A percentile compares a stretch with the other conserved stretches of the same genome.
Evolutionary conservation across 1,140 invertebrate genomes (phyloP).

Genomic region (Anoplolepis gracilipes): DNA sequence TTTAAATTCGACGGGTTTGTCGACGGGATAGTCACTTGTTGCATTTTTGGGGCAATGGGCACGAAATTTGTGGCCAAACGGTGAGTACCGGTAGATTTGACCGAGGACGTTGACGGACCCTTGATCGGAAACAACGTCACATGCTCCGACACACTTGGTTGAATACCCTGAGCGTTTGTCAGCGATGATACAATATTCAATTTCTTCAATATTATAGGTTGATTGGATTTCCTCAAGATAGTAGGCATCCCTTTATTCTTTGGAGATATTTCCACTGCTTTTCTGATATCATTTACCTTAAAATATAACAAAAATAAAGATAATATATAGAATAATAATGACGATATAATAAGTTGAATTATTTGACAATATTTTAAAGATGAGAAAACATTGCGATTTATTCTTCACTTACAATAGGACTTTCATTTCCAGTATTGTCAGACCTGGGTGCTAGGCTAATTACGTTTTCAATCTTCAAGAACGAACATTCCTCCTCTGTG

Average conservation of each 20-base stretch:
- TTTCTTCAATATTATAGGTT: conserved; percentile 79
- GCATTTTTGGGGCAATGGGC: conserved; percentile 40
- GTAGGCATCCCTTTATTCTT: conserved; percentile 76
- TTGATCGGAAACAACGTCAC: conserved; percentile 77
- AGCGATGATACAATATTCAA: conserved; percentile 45
- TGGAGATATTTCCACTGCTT: conserved; percentile 77
- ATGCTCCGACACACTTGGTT: conserved; percentile 66
- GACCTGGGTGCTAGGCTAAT: conserved; percentile 79
- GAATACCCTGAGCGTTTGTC: conserved; percentile 57
- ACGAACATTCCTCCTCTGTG: conserved; percentile 75
- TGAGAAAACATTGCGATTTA: neutral
- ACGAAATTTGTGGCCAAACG: conserved; percentile 22
- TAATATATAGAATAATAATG: too few relatives aligned
- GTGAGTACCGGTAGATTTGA: neutral
- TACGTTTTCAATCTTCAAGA: conserved; percentile 83
- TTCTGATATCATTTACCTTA: conserved; percentile 79
- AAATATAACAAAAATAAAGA: conserved; percentile 9
- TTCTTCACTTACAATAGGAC: conserved; percentile 66
- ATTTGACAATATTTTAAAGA: neutral
- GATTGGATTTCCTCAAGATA: conserved; percentile 76
- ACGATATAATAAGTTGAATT: neutral
- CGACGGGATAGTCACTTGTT: conserved; percentile 15
- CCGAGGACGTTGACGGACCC: conserved; percentile 39
- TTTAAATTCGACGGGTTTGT: conserved; percentile 57
- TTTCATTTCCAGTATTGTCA: conserved; percentile 58